phyloP scores from a whole-genome alignment of 2,797 vertebrate species.

The Petrocephalus schoutedeni region DNA sequence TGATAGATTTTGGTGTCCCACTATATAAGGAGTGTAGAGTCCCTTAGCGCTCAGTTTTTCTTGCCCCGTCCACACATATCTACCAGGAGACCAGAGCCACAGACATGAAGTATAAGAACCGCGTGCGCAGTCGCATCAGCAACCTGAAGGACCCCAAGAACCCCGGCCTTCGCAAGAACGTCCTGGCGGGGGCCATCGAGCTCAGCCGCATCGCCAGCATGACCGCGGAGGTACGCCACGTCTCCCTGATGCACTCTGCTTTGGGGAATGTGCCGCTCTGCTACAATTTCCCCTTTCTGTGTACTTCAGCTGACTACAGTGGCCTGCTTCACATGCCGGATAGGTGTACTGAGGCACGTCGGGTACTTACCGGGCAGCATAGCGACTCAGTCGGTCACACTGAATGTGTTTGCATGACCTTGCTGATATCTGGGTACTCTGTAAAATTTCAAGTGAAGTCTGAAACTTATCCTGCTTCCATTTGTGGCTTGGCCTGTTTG shows the following conservation, averaged over 20 bases:
- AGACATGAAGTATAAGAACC: slow-evolving; percentile 96
- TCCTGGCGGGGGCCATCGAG: slow-evolving; percentile 78
- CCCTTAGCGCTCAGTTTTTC: slow-evolving; percentile 20
- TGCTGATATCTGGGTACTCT: background rate
- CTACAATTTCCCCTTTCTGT: background rate
- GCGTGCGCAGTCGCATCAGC: slow-evolving; percentile 92
- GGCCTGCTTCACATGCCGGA: background rate
- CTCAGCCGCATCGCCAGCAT: slow-evolving; percentile 80
- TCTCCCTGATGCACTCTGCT: background rate
- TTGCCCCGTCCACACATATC: slow-evolving; percentile 69
- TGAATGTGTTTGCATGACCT: background rate
- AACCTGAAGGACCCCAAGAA: slow-evolving; percentile 97
- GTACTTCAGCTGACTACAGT: background rate
- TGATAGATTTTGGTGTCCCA: background rate
- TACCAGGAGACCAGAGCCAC: slow-evolving; percentile 88
- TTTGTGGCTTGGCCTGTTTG: background rate
- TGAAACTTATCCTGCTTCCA: background rate
- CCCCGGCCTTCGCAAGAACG: slow-evolving; percentile 79
- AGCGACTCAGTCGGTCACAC: background rate
- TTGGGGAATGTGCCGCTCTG: background rate
- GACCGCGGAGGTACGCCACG: slow-evolving; percentile 79
- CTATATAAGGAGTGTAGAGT: background rate
- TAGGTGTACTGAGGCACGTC: background rate
- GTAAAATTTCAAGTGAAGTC: background rate
- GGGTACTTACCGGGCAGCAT: background rate